Conservation (phyloP, 2,888 invertebrate genomes). For the Cetonia aurata region DNA sequence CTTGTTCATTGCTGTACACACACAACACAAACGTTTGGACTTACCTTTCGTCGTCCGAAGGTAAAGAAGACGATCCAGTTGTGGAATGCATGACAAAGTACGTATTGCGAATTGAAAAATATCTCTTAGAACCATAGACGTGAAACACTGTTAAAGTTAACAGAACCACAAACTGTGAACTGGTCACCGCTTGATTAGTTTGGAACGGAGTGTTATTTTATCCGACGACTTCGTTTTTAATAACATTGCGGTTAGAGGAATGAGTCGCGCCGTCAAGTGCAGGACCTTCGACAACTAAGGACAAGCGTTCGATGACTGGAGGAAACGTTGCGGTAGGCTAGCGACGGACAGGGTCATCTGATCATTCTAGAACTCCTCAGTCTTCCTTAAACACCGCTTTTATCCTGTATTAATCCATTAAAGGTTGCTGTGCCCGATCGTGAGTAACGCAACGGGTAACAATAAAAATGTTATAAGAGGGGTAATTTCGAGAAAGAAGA, state of each 20-base stretch:
- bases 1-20: not conserved
- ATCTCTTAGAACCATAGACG: not conserved
- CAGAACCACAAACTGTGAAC: not conserved
- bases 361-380: not conserved
- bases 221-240: not conserved
- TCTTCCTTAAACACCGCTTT: slow-evolving; percentile 8
- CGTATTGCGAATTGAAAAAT: not conserved
- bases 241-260: slow-evolving; percentile 21
- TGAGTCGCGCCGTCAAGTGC: slow-evolving; percentile 22
- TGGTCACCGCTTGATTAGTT: not conserved
- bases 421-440: not conserved
- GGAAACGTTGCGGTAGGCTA: not conserved
- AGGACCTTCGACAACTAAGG: slow-evolving; percentile 26
- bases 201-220: not conserved
- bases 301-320: slow-evolving; percentile 31
- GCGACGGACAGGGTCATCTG: slow-evolving; percentile 14
- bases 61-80: not conserved
- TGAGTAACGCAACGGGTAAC: not conserved
- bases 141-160: not conserved
- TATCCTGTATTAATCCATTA: not conserved
- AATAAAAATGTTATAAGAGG: not conserved
- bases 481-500: not conserved
- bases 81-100: not conserved
- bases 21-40: not conserved
- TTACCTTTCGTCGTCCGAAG: not conserved